Evolutionary conservation across 2,888 invertebrate species (phyloP), one percentile per base, ranked within the genome.

Genomic region (Trachelus stipa): DNA sequence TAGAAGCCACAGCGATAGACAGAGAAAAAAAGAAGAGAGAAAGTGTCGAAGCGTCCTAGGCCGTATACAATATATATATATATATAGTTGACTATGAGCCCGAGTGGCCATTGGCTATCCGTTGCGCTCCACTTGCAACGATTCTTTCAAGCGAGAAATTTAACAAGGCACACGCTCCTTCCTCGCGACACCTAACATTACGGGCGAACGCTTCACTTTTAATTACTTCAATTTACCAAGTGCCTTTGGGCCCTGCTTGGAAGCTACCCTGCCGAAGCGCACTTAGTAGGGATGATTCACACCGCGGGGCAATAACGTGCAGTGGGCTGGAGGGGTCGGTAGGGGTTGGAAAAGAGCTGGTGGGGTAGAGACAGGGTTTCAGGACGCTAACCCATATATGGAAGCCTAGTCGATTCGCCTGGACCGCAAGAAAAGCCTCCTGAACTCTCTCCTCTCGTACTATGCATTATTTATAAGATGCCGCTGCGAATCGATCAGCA

Each of bases 121-220:
- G 87, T 87, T 87, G 84, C 87, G 87, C 83, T 87, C 83, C 87
- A 86, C 85, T 87, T 87, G 83, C 79, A 85, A 82, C 77, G 83
- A 81, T 80, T 82, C 87, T 86, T 81, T 87, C 84, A 83, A 87
- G 84, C 87, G 87, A 85, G 84, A 87, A 87, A 87, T 87, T 86
- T 87, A 87, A 87, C 87, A 87, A 87, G 87, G 85, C 85, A 73
- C 79, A 77, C 79, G 80, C 77, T 81, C 68, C 78, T 78, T 79
- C 75, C 40, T 73, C 69, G 69, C 87, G 85, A 84, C 85, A 77
- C 81, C 81, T 81, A 79, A 85, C 86, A 83, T 84, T 86, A 83
- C 80, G 77, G 77, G 76, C 73, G 69, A 78, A 77, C 71, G 81
- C 80, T 78, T 74, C 80, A 75, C 83, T 87, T 88, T 88, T 87